Base-by-base conservation (phyloP, 2,113 vertebrate species). In the Oncorhynchus keta region DNA sequence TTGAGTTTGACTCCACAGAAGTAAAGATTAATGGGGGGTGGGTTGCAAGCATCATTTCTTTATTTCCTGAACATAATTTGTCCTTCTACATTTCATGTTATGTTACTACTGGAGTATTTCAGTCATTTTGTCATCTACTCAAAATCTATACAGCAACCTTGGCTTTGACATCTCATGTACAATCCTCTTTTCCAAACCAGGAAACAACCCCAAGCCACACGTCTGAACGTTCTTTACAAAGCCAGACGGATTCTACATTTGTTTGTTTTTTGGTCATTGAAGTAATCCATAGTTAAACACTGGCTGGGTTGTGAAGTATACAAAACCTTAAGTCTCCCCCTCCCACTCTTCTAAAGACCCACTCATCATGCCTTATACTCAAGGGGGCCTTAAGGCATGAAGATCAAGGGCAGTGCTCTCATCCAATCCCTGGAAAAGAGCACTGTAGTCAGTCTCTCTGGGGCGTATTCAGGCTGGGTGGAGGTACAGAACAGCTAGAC, bases 1-100 rank as follows among this genome's bases (percentile, higher is more conserved):
- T 62, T 73, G 7, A 62, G 39, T 68, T 81, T 70, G 32, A 65
- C 70, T 66, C 74, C 69, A 88, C 73, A 87, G 74, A 84, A 73
- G 83, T 76, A 84, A 22, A 62, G 5, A 75, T 59, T 45, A 49
- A 35, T 66, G 2, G 39, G 51, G 72, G 70, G 24, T 24, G 39
- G 22, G n/a, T 20, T 16, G 39, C 65, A 70, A 75, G 20, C 28
- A 57, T 62, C 3, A 26, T 49, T 30, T 59, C 4, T 55, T 71
- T 59, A 45, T 45, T 45, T 45, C 4, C 22, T 6, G 22, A 20
- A 55, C n/a, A 11, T 24, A 5, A 59, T 64, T n/a, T 16, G 45
- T 48, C 18, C 9, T 66, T 66, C 49, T 35, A 28, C 32, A 73
- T 57, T 22, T 74, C 48, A 22, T 55, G 64, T 26, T 26, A 26